These are phyloP conservation scores for Pachypanchax playfairii DNA, from an alignment of 2,113 vertebrate genomes.

Conservation along the genomic window DNA sequence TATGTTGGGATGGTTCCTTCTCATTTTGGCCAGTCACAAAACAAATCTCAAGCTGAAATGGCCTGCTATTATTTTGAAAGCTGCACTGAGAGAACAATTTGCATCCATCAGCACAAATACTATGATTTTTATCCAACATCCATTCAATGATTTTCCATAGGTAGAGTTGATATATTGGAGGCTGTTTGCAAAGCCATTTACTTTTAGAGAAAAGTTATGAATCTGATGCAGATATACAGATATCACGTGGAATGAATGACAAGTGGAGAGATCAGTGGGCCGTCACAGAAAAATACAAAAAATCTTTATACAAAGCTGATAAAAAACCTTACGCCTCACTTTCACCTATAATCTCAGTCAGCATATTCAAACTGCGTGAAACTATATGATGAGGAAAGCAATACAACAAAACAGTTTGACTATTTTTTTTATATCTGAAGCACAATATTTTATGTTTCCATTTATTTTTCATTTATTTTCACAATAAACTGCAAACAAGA, in stretches of 20 bases:
- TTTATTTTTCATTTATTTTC: no score
- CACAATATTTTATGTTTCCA: no score
- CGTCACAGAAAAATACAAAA: no score
- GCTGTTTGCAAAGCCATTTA: not conserved
- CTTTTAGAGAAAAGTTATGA: not conserved
- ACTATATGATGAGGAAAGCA: not conserved
- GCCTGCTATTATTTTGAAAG: no score
- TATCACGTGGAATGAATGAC: not conserved
- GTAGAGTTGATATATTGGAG: not conserved
- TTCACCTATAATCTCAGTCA: not conserved
- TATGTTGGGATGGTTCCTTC: not conserved
- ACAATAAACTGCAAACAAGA: not conserved
- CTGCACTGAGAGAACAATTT: not conserved
- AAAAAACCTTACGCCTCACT: slow-evolving; percentile 2
- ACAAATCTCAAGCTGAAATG: no score
- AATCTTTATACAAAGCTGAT: not conserved
- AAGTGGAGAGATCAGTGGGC: not conserved
- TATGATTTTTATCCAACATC: not conserved
- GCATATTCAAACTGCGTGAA: not conserved
- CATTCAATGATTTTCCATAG: not conserved
- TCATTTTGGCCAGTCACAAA: not conserved
- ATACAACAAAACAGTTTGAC: no score
- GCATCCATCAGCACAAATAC: not conserved
- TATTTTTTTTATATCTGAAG: no score
- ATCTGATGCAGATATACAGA: not conserved